Conservation (phyloP, 2,797 vertebrate genomes). For the Pyrocephalus nanus region DNA sequence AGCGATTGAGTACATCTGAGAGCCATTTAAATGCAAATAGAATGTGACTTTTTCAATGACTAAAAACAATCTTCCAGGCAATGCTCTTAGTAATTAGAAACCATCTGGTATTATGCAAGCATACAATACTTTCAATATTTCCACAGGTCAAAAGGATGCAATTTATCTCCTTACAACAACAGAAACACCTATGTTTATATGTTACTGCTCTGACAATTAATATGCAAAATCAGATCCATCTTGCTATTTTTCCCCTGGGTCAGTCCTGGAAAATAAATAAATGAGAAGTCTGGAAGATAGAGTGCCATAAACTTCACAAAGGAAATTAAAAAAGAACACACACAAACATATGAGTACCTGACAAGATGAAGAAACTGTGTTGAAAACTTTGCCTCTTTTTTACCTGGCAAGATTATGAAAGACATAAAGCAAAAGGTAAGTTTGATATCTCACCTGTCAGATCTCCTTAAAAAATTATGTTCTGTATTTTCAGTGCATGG, state of each 20-base stretch:
- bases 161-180: conserved; percentile 21
- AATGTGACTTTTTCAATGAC: conserved; percentile 3
- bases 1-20: not conserved
- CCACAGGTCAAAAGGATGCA: not conserved
- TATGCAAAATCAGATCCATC: not conserved
- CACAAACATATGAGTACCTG: not conserved
- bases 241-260: not conserved
- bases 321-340: not conserved
- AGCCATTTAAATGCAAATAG: conserved; percentile 58
- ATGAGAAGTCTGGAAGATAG: not conserved
- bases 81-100: conserved; percentile 45
- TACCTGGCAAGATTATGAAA: not conserved
- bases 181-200: not conserved
- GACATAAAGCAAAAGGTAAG: not conserved
- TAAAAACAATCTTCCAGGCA: conserved; percentile 24
- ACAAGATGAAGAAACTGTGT: not conserved
- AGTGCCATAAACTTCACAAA: not conserved
- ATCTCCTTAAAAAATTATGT: not conserved
- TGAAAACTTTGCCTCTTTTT: not conserved
- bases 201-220: not conserved
- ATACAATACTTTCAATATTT: not conserved
- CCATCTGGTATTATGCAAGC: conserved; percentile 48
- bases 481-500: not conserved
- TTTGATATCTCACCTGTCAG: not conserved
- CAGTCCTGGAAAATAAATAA: not conserved